Percentiles rank a stretch among this genome's conserved stretches.
Evolutionary conservation across 2,113 vertebrate species (phyloP).

Genomic region (Cyanoramphus novaezelandiae): DNA sequence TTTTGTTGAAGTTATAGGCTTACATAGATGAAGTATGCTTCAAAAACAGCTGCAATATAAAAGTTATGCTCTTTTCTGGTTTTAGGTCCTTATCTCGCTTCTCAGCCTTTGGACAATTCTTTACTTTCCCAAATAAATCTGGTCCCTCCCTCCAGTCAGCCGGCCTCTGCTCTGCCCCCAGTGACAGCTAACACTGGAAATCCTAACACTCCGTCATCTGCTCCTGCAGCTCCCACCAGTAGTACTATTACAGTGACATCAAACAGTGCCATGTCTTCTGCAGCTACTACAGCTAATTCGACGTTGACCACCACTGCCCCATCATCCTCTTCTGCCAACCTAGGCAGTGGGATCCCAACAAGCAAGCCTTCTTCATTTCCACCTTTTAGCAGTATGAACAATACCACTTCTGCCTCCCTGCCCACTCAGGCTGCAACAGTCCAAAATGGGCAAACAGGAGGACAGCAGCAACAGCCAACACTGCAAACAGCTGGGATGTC

Average conservation of each 20-base stretch:
- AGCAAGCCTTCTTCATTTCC: constrained; percentile 88
- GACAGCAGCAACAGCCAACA: constrained; percentile 76
- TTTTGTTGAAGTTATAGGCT: neutral
- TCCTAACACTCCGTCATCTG: constrained; percentile 74
- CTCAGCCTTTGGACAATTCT: constrained; percentile 90
- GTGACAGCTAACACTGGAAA: constrained; percentile 70
- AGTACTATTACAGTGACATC: constrained; percentile 73
- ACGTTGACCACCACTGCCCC: constrained; percentile 72
- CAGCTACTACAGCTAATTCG: constrained; percentile 77
- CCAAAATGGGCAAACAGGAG: constrained; percentile 84
- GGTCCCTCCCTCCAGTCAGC: constrained; percentile 77
- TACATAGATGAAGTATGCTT: neutral
- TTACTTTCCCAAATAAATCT: constrained; percentile 89
- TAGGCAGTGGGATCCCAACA: constrained; percentile 75
- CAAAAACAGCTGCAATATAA: neutral
- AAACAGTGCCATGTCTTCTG: constrained; percentile 78
- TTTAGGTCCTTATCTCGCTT: constrained; percentile 95
- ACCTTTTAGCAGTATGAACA: constrained; percentile 84
- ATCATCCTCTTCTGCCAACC: constrained; percentile 79
- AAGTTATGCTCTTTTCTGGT: neutral
- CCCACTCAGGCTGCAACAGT: constrained; percentile 76
- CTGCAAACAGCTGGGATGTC: constrained; percentile 78
- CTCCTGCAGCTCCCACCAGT: constrained; percentile 72
- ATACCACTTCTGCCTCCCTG: constrained; percentile 68
- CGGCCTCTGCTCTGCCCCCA: constrained; percentile 78